These are phyloP conservation scores for Pseudobourletiella spinata DNA, from an alignment of 1,140 invertebrate species.

Conservation along the genomic window DNA sequence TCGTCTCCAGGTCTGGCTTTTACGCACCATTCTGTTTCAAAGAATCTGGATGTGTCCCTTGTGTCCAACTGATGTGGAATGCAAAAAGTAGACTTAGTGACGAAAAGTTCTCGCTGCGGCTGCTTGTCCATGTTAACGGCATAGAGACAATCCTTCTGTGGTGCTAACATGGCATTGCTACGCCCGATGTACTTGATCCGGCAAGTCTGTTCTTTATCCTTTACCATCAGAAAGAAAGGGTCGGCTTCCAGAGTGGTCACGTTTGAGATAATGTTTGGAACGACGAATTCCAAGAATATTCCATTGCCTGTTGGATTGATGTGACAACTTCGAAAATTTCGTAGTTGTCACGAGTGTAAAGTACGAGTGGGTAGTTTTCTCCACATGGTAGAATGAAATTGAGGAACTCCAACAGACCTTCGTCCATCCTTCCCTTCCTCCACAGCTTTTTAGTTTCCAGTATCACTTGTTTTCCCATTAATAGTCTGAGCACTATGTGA, in stretches of 20 bases:
- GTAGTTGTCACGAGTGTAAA: too few species aligned
- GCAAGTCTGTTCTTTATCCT: constrained; percentile 2
- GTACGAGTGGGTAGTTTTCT: constrained; percentile 2
- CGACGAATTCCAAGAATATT: constrained; percentile 6
- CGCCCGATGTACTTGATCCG: constrained; percentile 2
- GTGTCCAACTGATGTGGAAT: not conserved
- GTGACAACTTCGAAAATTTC: not conserved
- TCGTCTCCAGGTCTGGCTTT: not conserved
- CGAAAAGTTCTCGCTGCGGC: too few species aligned
- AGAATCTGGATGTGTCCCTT: not conserved
- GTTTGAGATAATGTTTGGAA: not conserved
- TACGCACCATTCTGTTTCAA: not conserved
- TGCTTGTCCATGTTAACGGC: not conserved
- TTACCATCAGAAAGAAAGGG: constrained; percentile 5
- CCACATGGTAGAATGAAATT: constrained; percentile 21
- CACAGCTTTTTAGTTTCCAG: not conserved
- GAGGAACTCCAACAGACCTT: constrained; percentile 10
- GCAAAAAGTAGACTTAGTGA: too few species aligned
- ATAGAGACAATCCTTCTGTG: not conserved
- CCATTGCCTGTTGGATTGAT: too few species aligned
- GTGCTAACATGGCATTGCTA: constrained; percentile 5
- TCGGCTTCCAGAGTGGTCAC: constrained; percentile 8
- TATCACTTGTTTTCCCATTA: constrained; percentile 10
- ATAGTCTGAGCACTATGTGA: not conserved
- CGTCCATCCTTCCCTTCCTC: constrained; percentile 4